Evolutionary conservation across 2,797 vertebrate species (phyloP), one percentile per base, ranked within the genome.

Genomic region (Tragopan temminckii): DNA sequence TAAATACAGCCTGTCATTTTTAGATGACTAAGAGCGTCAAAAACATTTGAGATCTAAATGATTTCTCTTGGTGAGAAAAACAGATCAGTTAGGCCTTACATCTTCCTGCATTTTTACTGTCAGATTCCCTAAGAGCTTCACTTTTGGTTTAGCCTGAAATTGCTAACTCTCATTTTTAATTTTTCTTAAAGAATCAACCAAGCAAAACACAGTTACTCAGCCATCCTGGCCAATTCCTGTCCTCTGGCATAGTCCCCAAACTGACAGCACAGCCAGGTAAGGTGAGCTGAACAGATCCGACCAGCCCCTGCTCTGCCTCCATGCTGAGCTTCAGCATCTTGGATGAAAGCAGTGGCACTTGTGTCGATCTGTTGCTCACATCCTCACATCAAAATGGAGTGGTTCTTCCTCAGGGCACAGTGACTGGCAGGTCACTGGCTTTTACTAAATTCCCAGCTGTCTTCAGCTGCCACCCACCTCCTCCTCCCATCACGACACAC

Each of bases 1-100:
- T 92, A 95, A 95, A 93, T 57, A 93, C 75, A 90, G 79, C 79
- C 75, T 96, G 86, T 90, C 90, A 90, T 78, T 90, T 93, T 82
- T 4, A 92, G 43, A 94, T 53, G 53, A 93, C 85, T 92, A 38
- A 15, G 70, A 71, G 50, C 46, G 62, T 85, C 92, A 95, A 88
- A 96, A 90, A 74, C 84, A 87, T 90, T 80, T 75, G 50, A 94
- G 76, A 89, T 80, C 69, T 78, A 93, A 92, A 85, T 5, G 63
- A 67, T 58, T 69, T 61, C 40, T 20, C 75, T 94, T 92, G 72
- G 92, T 61, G 79, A 95, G 57, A 93, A 94, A 90, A 92, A 77
- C 69, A 93, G 48, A 78, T 82, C 50, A 13, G 16, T 92, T 57
- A 64, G 55, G 61, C 69, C 59, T 71, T 61, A 63, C 46, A 67